Base-by-base conservation (phyloP, 2,113 vertebrate species). In the Leucopternis melanops region DNA sequence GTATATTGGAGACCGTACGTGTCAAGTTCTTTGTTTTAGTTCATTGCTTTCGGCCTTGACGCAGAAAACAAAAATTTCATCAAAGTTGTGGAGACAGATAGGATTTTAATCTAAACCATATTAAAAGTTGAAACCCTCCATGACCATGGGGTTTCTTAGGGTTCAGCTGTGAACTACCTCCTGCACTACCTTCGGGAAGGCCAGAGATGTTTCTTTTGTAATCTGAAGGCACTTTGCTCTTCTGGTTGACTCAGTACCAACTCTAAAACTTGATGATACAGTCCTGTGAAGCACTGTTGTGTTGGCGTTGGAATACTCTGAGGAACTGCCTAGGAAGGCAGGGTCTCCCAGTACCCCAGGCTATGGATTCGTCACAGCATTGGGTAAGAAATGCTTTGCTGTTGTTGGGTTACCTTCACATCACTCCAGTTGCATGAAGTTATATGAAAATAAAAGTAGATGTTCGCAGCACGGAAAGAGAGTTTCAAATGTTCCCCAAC, bases 91-190 rank as follows among this genome's bases (percentile, higher is more conserved):
- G 44, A 22, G 52, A 26, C 82, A 85, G 94, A 95, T 52, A 93
- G 47, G 44, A 81, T 84, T 92, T 96, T 94, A 95, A 96, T 92
- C 59, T 31, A 90, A 95, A 92, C 77, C 86, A 50, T 54, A 61
- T 54, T 69, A 40, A 61, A 78, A 94, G 40, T 16, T 47, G 73
- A 88, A 93, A 29, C 31, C 21, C 34, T 65, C 72, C 6, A 1
- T 14, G 45, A 45, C 44, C 2, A 0, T 23, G 26, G 6, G 3
- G 9, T 65, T 89, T 71, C 49, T 69, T 22, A 13, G 47, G 73
- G 19, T 31, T 87, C 25, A 61, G 27, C 73, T 10, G 2, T 55
- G 55, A 81, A 16, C 45, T 40, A 4, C 38, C 32, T 50, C 36
- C 38, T 44, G 14, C 18, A 17, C 16, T 74, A 23, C 19, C 38